Percentiles rank a stretch among this genome's conserved stretches.
Evolutionary conservation across 2,797 vertebrate species (phyloP).

Genomic region (Scolopax bukidnonensis): DNA sequence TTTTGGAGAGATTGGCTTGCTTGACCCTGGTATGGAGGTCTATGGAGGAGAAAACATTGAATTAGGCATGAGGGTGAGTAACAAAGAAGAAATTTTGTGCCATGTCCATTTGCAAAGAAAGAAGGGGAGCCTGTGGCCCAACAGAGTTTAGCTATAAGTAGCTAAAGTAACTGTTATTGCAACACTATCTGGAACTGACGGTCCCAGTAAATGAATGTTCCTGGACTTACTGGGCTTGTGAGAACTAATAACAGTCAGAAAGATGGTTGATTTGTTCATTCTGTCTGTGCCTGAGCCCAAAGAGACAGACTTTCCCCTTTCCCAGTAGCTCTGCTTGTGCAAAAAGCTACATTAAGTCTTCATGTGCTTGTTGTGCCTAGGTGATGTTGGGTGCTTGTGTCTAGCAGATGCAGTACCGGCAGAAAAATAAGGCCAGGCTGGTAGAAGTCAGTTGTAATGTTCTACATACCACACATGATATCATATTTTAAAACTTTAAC

Average conservation of each 20-base stretch:
- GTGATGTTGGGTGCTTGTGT: background rate
- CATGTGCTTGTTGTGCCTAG: rapidly evolving
- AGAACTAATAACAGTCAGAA: background rate
- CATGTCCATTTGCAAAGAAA: background rate
- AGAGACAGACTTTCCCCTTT: background rate
- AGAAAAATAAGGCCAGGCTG: background rate
- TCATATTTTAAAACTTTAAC: background rate
- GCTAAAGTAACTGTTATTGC: background rate
- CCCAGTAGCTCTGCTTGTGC: background rate
- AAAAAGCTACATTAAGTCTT: background rate
- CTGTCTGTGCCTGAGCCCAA: background rate
- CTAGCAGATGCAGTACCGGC: background rate
- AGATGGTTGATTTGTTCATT: background rate
- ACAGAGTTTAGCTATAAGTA: background rate
- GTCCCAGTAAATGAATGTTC: background rate
- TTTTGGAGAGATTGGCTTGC: constrained; percentile 94
- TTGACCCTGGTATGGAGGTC: constrained; percentile 98
- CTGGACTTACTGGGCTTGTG: background rate
- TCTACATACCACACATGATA: background rate
- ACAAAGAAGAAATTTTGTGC: background rate
- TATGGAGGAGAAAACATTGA: constrained; percentile 98
- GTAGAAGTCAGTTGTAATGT: background rate
- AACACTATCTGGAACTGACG: background rate
- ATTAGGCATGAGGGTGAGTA: constrained; percentile 95
- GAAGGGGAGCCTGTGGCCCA: background rate